Conservation (phyloP, 1,140 invertebrate species). For the Heliconius nattereri region DNA sequence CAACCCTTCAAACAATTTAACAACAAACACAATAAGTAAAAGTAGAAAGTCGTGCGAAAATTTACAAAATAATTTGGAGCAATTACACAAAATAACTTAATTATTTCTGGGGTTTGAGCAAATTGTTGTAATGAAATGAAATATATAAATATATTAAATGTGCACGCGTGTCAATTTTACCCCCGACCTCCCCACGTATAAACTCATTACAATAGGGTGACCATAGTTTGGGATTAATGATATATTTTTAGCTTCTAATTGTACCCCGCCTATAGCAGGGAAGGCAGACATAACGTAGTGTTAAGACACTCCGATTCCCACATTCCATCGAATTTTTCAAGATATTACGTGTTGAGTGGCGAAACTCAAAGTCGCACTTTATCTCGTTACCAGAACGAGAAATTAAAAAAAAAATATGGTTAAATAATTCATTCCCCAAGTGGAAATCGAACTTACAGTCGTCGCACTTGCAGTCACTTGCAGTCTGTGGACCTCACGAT, state of each 20-base stretch:
- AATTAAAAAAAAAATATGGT: no score
- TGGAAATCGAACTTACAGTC: no score
- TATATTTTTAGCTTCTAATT: neutral
- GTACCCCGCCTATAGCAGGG: no score
- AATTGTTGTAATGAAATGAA: conserved; percentile 20
- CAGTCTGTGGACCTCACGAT: no score
- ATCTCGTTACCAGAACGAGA: no score
- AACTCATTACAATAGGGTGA: conserved; percentile 15
- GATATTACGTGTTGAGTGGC: no score
- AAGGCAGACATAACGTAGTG: no score
- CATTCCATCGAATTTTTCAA: no score
- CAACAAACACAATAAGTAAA: neutral
- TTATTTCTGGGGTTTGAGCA: conserved; percentile 7
- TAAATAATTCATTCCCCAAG: no score
- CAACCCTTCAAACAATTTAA: neutral
- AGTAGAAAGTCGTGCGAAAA: conserved; percentile 2
- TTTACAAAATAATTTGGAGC: conserved; percentile 9
- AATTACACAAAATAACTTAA: conserved; percentile 12
- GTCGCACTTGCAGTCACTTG: no score
- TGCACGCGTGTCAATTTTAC: conserved; percentile 17
- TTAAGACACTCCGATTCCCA: neutral
- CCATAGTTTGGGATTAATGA: neutral
- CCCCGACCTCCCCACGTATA: conserved; percentile 7
- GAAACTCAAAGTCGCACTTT: no score
- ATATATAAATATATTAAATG: conserved; percentile 19